Evolutionary conservation across 1,140 invertebrate genomes (phyloP).

Genomic region (Hormaphis cornu): DNA sequence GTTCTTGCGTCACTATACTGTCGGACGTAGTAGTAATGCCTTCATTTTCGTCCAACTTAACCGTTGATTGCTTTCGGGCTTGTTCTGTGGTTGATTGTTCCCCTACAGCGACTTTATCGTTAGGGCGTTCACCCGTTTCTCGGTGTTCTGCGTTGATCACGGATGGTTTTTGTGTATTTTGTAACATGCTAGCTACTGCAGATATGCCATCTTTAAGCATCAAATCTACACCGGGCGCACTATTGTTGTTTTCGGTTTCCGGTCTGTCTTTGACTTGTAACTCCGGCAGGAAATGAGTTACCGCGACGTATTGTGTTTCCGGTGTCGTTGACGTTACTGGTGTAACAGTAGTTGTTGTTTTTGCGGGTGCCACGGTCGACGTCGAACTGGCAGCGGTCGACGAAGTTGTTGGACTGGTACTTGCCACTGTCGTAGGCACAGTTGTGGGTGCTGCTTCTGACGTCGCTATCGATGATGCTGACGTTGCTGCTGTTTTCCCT

Average conservation of each 20-base stretch:
- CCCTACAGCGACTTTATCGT: neutral
- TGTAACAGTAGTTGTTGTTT: neutral
- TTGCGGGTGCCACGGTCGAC: neutral
- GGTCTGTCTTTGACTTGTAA: neutral
- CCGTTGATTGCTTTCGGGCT: neutral
- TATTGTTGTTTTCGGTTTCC: neutral
- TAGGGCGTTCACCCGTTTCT: neutral
- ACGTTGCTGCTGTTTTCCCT: neutral
- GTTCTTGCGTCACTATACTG: neutral
- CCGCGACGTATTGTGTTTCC: neutral
- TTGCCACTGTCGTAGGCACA: neutral
- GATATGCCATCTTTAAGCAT: constrained; percentile 19
- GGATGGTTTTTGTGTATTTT: constrained; percentile 1
- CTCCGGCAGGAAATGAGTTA: constrained; percentile 10
- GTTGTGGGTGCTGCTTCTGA: neutral
- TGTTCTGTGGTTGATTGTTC: constrained; percentile 15
- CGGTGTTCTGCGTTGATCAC: neutral
- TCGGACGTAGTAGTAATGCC: neutral
- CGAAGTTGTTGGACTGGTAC: constrained; percentile 33
- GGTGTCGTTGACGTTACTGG: neutral
- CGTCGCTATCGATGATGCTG: neutral
- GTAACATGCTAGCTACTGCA: constrained; percentile 2
- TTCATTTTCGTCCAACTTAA: neutral
- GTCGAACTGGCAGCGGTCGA: neutral
- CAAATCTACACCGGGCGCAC: neutral